A percentile compares a stretch with the other conserved stretches of the same genome.
phyloP scores from a whole-genome alignment of 1,140 invertebrate species.

The Platorchestia sp. region DNA sequence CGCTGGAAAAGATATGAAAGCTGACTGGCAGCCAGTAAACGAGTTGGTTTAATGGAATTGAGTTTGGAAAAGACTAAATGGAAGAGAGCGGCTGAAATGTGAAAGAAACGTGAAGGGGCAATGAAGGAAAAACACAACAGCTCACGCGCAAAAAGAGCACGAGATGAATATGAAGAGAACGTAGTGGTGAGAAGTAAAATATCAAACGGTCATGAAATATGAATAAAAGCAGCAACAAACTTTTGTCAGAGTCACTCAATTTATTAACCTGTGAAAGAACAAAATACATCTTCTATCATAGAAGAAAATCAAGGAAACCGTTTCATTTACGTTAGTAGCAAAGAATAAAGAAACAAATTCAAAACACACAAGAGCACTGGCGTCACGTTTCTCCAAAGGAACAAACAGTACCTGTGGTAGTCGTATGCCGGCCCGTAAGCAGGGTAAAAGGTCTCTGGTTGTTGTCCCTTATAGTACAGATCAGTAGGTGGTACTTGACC shows the following conservation, averaged over 20 bases:
- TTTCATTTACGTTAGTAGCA: neutral
- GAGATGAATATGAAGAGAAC: neutral
- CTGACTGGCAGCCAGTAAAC: neutral
- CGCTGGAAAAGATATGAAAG: neutral
- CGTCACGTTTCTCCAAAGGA: neutral
- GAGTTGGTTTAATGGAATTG: neutral
- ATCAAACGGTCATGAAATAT: neutral
- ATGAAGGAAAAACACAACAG: neutral
- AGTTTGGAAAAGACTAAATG: neutral
- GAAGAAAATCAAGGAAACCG: too few relatives aligned
- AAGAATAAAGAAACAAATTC: neutral
- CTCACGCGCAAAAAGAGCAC: neutral
- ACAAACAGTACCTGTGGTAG: conserved; percentile 1
- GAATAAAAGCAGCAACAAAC: neutral
- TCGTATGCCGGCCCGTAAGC: neutral
- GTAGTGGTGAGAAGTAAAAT: neutral
- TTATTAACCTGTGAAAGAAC: neutral
- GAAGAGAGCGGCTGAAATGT: neutral
- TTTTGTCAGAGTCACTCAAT: neutral
- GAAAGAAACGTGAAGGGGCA: neutral
- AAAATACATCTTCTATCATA: neutral
- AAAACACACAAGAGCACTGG: neutral
- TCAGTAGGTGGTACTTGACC: conserved; percentile 22
- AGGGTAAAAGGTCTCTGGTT: conserved; percentile 18
- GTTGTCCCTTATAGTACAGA: conserved; percentile 33